These are phyloP conservation scores for Cephalopachus bancanus DNA, from an alignment of 2,797 vertebrate species.

Conservation along the genomic window DNA sequence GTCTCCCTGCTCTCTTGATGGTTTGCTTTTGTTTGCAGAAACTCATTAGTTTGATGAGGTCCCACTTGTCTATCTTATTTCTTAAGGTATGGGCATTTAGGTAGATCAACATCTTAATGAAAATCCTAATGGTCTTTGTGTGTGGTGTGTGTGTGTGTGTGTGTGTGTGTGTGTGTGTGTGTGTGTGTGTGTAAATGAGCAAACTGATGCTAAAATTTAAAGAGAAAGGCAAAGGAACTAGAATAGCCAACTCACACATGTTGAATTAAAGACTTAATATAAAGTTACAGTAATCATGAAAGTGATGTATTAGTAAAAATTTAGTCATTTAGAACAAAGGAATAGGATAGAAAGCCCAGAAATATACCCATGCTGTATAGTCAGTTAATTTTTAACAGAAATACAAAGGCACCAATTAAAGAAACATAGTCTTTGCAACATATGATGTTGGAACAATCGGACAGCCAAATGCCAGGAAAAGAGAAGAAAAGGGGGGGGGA, in stretches of 20 bases:
- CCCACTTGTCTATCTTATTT: too few species aligned
- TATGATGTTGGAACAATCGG: background rate
- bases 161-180: too few species aligned
- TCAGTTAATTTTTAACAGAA: background rate
- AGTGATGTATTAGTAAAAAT: background rate
- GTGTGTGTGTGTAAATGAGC: background rate
- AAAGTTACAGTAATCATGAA: background rate
- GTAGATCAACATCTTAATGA: background rate
- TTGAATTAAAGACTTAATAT: background rate
- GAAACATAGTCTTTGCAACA: background rate
- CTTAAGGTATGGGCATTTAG: too few species aligned
- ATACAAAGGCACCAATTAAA: background rate
- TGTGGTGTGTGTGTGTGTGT: too few species aligned
- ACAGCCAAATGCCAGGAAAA: background rate
- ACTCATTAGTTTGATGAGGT: too few species aligned
- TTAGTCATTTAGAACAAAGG: background rate
- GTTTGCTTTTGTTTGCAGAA: too few species aligned
- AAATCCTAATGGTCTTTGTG: background rate
- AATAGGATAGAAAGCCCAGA: background rate
- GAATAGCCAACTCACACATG: background rate
- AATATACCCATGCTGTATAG: background rate
- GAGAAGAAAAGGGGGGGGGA: background rate
- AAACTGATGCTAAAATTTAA: background rate
- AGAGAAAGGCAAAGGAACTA: background rate
- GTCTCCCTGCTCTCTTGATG: too few species aligned